Evolutionary conservation across 53 echinoderm and acorn worm species (phyloP).

Genomic region (Stichopus horrens): DNA sequence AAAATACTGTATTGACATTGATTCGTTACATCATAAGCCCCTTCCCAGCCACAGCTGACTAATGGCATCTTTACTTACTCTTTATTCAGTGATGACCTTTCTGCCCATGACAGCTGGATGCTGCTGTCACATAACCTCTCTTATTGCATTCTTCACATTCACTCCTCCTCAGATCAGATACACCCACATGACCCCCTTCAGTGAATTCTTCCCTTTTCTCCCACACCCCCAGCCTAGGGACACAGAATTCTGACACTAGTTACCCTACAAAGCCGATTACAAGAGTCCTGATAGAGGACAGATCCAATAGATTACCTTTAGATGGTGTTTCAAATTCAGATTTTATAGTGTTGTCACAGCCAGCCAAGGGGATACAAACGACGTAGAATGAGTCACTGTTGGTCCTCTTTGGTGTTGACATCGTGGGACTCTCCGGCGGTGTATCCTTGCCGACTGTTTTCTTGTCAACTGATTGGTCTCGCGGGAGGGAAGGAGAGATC

Average conservation of each 20-base stretch:
- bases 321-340: neutral
- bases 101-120: no score
- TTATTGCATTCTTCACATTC: neutral
- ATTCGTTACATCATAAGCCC: no score
- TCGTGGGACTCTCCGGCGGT: neutral
- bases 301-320: neutral
- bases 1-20: no score
- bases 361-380: slow-evolving; percentile 60
- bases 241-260: no score
- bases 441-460: neutral
- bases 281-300: no score
- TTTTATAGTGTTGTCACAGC: slow-evolving; percentile 26
- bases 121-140: no score
- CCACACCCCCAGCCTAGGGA: no score
- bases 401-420: slow-evolving; percentile 40
- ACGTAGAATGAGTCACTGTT: slow-evolving; percentile 54
- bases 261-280: no score
- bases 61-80: no score
- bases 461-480: neutral
- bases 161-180: neutral
- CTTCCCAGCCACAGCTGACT: no score
- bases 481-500: neutral
- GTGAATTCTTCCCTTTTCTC: neutral
- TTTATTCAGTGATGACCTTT: no score
- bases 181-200: neutral